A percentile compares a stretch with the other conserved stretches of the same genome.
Evolutionary conservation across 1,140 invertebrate species (phyloP).

Genomic region (Oncopeltus fasciatus): DNA sequence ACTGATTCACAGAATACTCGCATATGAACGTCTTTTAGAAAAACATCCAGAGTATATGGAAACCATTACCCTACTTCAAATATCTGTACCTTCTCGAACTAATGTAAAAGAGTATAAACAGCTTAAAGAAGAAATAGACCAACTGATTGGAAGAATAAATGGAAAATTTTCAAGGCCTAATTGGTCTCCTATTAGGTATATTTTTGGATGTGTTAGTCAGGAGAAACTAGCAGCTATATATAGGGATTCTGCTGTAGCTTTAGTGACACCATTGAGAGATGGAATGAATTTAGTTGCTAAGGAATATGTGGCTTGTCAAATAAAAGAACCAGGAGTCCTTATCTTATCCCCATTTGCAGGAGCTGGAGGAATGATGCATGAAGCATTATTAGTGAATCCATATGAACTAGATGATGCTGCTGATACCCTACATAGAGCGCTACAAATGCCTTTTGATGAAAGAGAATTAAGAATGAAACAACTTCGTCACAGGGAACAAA

Average conservation of each 20-base stretch:
- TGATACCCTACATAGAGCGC: conserved; percentile 66
- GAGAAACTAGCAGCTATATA: conserved; percentile 73
- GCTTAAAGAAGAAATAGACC: conserved; percentile 80
- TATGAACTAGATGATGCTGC: conserved; percentile 79
- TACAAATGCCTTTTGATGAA: conserved; percentile 83
- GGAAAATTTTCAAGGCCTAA: conserved; percentile 74
- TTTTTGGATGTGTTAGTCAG: conserved; percentile 77
- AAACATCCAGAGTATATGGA: conserved; percentile 76
- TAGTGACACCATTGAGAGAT: conserved; percentile 75
- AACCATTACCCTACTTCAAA: conserved; percentile 64
- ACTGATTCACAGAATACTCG: conserved; percentile 64
- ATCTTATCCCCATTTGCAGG: conserved; percentile 83
- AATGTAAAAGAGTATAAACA: conserved; percentile 84
- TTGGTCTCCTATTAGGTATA: conserved; percentile 82
- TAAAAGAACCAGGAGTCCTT: conserved; percentile 70
- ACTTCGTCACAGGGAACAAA: conserved; percentile 59
- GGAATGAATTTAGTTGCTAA: conserved; percentile 91
- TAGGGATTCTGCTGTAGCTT: conserved; percentile 66
- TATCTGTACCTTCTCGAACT: conserved; percentile 78
- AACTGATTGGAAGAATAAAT: conserved; percentile 73
- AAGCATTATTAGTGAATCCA: conserved; percentile 76
- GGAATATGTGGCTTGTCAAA: conserved; percentile 85
- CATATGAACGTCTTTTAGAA: conserved; percentile 69
- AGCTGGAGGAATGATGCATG: conserved; percentile 82
- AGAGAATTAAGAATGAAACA: conserved; percentile 73